Evolutionary conservation across 2,888 invertebrate species (phyloP), one percentile per base, ranked within the genome.

Genomic region (Epinotia demarniana): DNA sequence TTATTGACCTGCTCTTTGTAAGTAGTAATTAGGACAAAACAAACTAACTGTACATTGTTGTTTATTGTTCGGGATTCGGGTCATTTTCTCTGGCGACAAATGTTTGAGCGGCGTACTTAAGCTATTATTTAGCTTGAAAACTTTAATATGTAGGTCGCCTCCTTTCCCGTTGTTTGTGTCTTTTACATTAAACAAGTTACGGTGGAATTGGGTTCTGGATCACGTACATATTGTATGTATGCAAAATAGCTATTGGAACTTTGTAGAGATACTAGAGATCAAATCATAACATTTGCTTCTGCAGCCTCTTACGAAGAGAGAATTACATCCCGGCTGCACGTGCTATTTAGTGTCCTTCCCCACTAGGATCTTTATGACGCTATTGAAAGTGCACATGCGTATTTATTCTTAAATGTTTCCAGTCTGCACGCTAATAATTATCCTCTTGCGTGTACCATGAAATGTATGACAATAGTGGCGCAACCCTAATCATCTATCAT

Each of bases 61-160:
- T 62, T 74, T 74, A 69, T 69, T 63, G 69, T 69, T 58, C 67
- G 16, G 49, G 73, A 61, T 67, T 46, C 57, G 16, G 43, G 57
- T 57, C 55, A 9, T 23, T 67, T 67, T 61, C 62, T 19, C 55
- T 73, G 8, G 13, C 18, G 43, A 64, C 27, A 46, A 64, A 61
- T 73, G 61, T 53, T 60, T 18, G 53, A 53, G 19, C 19, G 53
- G 33, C 8, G 23, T 62, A 39, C 18, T 55, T 23, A 55, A 11
- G 27, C 6, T 33, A 67, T 49, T n/a, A n/a, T n/a, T n/a, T 46
- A 13, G 3, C 18, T 18, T 18, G 18, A n/a, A 67, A 55, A 18
- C 12, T 55, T 27, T 11, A 49, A 66, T 8, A 13, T 18, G 18
- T 18, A 2, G 6, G 27, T 18, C 1, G n/a, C 62, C 19, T 63